phyloP scores from a whole-genome alignment of 2,888 invertebrate species.

The Lobophora halterata region DNA sequence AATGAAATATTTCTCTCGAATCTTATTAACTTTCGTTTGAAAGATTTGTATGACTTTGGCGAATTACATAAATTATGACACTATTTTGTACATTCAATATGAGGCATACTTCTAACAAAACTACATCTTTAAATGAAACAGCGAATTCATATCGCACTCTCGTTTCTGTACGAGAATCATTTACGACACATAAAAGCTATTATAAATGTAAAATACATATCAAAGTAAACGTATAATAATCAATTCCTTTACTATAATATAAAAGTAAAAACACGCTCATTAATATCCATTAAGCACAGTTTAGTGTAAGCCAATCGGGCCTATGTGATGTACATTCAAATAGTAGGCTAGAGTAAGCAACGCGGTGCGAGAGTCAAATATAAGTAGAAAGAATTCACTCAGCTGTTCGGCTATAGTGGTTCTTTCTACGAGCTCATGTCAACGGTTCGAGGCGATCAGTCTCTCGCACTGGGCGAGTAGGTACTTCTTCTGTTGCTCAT shows the following conservation, averaged over 20 bases:
- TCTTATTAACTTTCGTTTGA: no score
- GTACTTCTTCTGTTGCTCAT: constrained; percentile 68
- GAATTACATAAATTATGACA: no score
- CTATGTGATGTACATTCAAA: constrained; percentile 66
- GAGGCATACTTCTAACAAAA: no score
- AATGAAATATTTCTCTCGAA: no score
- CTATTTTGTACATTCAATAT: no score
- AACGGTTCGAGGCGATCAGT: constrained; percentile 61
- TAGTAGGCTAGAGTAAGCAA: constrained; percentile 63
- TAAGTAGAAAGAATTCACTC: constrained; percentile 69
- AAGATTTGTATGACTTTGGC: no score
- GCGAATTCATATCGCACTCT: no score
- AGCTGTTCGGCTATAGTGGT: constrained; percentile 46
- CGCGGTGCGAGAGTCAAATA: constrained; percentile 66
- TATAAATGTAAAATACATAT: constrained; percentile 16
- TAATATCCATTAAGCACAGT: constrained; percentile 38
- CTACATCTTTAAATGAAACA: no score
- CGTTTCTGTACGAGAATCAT: no score
- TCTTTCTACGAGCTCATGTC: constrained; percentile 74
- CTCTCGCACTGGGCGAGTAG: constrained; percentile 67
- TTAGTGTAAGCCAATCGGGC: constrained; percentile 61
- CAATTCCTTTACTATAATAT: constrained; percentile 23
- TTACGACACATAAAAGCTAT: constrained; percentile 2
- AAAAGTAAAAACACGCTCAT: constrained; percentile 35
- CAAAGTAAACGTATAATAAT: constrained; percentile 15